Evolutionary conservation across 2,888 invertebrate species (phyloP).

Genomic region (Euclidia mi): DNA sequence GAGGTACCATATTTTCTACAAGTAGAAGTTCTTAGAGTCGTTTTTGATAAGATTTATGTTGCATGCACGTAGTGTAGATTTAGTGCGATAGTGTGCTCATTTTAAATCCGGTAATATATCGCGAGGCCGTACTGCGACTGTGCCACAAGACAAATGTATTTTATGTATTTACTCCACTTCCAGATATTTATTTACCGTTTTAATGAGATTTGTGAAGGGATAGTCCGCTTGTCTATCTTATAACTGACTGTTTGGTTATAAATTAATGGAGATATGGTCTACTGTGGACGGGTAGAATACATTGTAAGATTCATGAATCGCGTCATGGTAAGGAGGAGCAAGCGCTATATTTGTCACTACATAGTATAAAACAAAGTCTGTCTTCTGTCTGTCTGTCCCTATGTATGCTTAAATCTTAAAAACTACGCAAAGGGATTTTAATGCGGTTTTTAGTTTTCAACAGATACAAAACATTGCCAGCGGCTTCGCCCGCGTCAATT

Average conservation of each 20-base stretch:
- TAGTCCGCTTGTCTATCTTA: conserved; percentile 19
- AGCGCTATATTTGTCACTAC: no score
- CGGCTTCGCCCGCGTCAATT: no score
- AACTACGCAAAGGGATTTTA: no score
- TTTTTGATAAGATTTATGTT: conserved; percentile 7
- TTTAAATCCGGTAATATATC: conserved; percentile 43
- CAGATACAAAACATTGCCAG: no score
- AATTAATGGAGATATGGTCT: neutral
- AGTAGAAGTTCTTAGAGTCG: neutral
- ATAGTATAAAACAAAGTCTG: no score
- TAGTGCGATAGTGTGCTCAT: conserved; percentile 19
- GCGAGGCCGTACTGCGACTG: conserved; percentile 16
- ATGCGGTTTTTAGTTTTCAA: no score
- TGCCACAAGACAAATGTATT: conserved; percentile 46
- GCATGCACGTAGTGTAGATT: conserved; percentile 4
- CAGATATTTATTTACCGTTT: conserved; percentile 52
- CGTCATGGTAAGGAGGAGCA: no score
- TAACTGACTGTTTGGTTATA: conserved; percentile 7
- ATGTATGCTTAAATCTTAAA: no score
- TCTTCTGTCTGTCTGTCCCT: no score
- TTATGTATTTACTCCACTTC: conserved; percentile 51
- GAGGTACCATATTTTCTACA: neutral
- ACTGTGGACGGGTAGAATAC: no score
- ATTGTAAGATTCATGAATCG: no score
- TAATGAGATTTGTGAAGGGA: conserved; percentile 38